These are phyloP conservation scores for Buathra laborator DNA, from an alignment of 2,888 invertebrate species.

Conservation along the genomic window DNA sequence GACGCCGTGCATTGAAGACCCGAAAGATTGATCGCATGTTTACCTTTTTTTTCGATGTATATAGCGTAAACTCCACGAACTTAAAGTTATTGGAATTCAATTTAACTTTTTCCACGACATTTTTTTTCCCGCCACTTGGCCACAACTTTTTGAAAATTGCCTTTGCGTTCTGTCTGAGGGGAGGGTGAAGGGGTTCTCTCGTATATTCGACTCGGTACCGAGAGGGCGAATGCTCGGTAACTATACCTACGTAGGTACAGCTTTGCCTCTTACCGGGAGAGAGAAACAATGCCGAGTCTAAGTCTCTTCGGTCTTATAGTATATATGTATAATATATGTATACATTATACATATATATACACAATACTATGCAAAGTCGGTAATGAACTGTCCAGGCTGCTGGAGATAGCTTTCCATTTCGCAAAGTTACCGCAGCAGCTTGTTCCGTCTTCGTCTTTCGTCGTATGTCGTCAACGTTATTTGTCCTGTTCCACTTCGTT, in stretches of 20 bases:
- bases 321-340: slow-evolving; percentile 12
- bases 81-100: not conserved
- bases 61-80: not conserved
- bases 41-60: no score
- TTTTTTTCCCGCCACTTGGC: not conserved
- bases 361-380: slow-evolving; percentile 51
- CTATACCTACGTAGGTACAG: not conserved
- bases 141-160: not conserved
- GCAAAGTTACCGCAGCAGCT: slow-evolving; percentile 71
- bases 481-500: slow-evolving; percentile 22
- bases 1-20: no score
- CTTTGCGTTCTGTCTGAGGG: not conserved
- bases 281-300: slow-evolving; percentile 17
- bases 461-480: slow-evolving; percentile 42
- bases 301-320: slow-evolving; percentile 2
- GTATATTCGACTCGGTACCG: not conserved
- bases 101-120: not conserved
- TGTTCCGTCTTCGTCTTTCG: slow-evolving; percentile 60
- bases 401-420: slow-evolving; percentile 70
- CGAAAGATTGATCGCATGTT: no score
- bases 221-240: slow-evolving; percentile 1
- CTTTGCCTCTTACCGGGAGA: not conserved
- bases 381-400: slow-evolving; percentile 67
- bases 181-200: not conserved
- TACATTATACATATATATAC: slow-evolving; percentile 7